Evolutionary conservation across 2,113 vertebrate species (phyloP).

Genomic region (Campylomormyrus tamandua): DNA sequence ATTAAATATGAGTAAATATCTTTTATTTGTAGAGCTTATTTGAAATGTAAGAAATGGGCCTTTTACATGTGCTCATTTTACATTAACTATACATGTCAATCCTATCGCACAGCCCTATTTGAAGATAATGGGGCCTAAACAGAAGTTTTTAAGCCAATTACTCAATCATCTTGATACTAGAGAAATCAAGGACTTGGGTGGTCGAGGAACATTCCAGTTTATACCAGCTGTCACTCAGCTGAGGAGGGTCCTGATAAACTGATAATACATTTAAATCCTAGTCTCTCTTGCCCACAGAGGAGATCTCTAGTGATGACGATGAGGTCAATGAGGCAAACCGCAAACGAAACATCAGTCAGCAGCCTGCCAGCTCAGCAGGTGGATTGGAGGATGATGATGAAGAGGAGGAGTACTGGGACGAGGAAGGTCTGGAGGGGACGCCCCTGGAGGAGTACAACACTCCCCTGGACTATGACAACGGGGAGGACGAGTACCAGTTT

Average conservation of each 20-base stretch:
- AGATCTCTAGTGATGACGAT: conserved; percentile 92
- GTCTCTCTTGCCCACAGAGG: conserved; percentile 60
- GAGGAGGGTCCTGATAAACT: neutral
- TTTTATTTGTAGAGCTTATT: neutral
- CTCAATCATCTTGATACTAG: neutral
- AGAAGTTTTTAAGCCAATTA: no score
- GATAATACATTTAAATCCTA: neutral
- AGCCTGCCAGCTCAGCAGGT: conserved; percentile 49
- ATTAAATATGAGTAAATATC: neutral
- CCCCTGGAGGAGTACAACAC: conserved; percentile 91
- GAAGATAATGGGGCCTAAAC: neutral
- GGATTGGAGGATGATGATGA: conserved; percentile 66
- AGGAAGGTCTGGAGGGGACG: conserved; percentile 84
- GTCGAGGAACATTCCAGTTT: neutral
- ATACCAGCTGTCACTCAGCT: neutral
- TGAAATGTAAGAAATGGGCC: neutral
- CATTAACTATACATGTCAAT: neutral
- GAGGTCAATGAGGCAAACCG: conserved; percentile 57
- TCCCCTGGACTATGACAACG: conserved; percentile 82
- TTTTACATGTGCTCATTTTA: neutral
- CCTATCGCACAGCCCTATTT: neutral
- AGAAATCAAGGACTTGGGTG: neutral
- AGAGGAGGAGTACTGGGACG: conserved; percentile 88
- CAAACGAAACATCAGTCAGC: conserved; percentile 60
- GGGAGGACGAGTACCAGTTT: conserved; percentile 91